Conservation (phyloP, 2,113 vertebrate species). For the Mustelus asterias region DNA sequence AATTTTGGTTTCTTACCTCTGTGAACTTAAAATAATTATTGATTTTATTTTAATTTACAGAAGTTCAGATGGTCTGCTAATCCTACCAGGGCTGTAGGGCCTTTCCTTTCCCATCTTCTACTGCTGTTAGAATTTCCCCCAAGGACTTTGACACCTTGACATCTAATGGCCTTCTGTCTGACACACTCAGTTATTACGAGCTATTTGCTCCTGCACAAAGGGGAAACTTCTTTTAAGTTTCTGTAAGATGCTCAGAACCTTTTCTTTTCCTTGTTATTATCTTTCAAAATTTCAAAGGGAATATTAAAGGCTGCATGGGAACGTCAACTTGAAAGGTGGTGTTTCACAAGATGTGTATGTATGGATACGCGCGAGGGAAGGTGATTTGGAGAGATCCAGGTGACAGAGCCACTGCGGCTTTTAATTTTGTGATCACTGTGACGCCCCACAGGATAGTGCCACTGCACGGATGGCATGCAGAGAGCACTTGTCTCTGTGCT, state of each 20-base stretch:
- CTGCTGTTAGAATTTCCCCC: not conserved
- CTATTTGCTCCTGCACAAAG: not conserved
- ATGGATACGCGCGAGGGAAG: not conserved
- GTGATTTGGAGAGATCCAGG: not conserved
- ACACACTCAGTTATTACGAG: not conserved
- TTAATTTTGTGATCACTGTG: constrained; percentile 12
- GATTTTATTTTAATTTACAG: not conserved
- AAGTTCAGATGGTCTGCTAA: not conserved
- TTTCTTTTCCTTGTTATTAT: not conserved
- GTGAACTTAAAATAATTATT: not conserved
- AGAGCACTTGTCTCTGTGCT: not conserved
- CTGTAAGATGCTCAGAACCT: not conserved
- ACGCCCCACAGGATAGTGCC: not conserved
- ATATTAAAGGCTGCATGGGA: not conserved
- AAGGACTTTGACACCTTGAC: not conserved
- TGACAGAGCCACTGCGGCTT: not conserved
- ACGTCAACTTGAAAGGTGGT: not conserved
- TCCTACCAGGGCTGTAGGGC: not conserved
- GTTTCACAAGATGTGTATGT: not conserved
- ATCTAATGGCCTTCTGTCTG: not conserved
- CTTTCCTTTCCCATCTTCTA: not conserved
- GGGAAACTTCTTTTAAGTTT: not conserved
- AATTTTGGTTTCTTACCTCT: not conserved
- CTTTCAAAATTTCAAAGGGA: not conserved
- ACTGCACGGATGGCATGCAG: not conserved